These are phyloP conservation scores for Dolichoris vasculosae DNA, from an alignment of 1,140 invertebrate species.

Conservation along the genomic window DNA sequence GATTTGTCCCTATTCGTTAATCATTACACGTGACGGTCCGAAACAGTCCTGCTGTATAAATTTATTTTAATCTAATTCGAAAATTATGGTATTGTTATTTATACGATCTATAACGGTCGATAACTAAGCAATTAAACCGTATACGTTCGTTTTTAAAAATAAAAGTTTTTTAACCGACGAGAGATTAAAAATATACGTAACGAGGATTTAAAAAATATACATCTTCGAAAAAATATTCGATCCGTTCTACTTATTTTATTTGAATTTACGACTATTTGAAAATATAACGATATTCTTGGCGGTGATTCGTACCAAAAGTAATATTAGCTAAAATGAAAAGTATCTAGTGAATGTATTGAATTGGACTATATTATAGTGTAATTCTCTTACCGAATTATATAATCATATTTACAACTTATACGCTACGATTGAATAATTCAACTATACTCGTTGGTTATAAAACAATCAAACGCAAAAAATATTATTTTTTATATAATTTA, in stretches of 20 bases:
- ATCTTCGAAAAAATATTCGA: neutral
- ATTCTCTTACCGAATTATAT: neutral
- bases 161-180: neutral
- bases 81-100: too few species aligned
- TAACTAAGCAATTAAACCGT: neutral
- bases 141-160: neutral
- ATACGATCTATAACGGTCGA: neutral
- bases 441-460: neutral
- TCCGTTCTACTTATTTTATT: neutral
- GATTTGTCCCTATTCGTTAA: neutral
- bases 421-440: neutral
- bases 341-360: neutral
- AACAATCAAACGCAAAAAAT: neutral
- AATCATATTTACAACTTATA: neutral
- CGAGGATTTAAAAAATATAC: neutral
- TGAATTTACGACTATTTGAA: too few species aligned
- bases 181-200: neutral
- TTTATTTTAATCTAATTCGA: too few species aligned
- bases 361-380: neutral
- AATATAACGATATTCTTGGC: too few species aligned
- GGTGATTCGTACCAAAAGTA: neutral
- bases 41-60: too few species aligned
- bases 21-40: neutral
- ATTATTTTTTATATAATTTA: neutral
- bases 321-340: neutral